Percentiles rank a stretch among this genome's conserved stretches.
phyloP scores from a whole-genome alignment of 2,888 invertebrate species.

The Unio delphinus region DNA sequence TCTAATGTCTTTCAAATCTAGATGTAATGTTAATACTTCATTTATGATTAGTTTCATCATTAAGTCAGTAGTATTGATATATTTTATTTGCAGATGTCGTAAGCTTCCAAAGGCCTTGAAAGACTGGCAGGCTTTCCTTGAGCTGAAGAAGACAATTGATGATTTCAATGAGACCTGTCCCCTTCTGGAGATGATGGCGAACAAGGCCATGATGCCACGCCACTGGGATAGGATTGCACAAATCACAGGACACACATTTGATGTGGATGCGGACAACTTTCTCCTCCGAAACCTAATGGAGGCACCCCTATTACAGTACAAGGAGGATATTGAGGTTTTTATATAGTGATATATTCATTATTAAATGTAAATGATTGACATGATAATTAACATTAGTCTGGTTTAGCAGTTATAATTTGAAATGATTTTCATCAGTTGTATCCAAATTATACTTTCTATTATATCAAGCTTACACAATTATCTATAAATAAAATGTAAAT shows the following conservation, averaged over 20 bases:
- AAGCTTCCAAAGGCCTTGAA: conserved; percentile 90
- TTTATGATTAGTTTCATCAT: not conserved
- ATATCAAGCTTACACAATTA: no score
- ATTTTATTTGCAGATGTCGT: conserved; percentile 79
- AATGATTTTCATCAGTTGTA: no score
- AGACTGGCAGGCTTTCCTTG: conserved; percentile 98
- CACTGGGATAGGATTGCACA: conserved; percentile 98
- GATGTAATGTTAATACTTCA: not conserved
- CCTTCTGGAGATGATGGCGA: conserved; percentile 93
- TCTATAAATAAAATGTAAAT: no score
- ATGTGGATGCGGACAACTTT: conserved; percentile 94
- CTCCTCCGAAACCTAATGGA: conserved; percentile 94
- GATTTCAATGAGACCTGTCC: conserved; percentile 99
- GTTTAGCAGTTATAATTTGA: no score
- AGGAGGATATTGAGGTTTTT: conserved; percentile 93
- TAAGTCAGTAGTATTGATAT: not conserved
- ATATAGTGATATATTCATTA: no score
- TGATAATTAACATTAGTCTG: no score
- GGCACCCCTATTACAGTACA: conserved; percentile 91
- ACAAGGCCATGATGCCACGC: conserved; percentile 96
- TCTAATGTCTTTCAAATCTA: no score
- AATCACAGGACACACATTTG: conserved; percentile 89
- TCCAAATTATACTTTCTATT: no score
- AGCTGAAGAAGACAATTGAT: conserved; percentile 95
- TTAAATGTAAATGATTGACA: no score